Conservation (phyloP, 2,888 invertebrate genomes). For the Petrophora chlorosata region DNA sequence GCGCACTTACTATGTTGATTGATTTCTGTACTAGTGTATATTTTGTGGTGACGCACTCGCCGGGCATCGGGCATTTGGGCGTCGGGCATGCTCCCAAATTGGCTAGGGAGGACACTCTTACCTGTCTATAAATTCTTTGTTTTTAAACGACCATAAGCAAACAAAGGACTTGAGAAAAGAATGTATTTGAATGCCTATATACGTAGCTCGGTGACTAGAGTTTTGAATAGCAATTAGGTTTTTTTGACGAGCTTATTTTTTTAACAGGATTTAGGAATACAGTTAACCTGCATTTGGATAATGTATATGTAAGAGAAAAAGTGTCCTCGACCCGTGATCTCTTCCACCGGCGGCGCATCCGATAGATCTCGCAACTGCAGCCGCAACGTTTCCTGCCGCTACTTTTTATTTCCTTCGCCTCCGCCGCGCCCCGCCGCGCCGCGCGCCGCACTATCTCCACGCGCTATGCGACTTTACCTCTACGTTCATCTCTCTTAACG, state of each 20-base stretch:
- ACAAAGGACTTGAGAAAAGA: too few relatives aligned
- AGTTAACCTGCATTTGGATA: too few relatives aligned
- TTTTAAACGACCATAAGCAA: conserved; percentile 1
- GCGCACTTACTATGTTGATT: too few relatives aligned
- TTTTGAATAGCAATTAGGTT: too few relatives aligned
- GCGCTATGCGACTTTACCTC: too few relatives aligned
- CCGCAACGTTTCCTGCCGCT: conserved; percentile 3
- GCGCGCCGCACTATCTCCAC: too few relatives aligned
- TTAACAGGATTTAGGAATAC: neutral
- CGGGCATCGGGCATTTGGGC: neutral
- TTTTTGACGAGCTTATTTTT: neutral
- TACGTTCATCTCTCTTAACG: too few relatives aligned
- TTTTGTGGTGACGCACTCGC: neutral
- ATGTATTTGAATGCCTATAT: too few relatives aligned
- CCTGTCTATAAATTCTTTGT: conserved; percentile 10
- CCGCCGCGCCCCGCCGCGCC: too few relatives aligned
- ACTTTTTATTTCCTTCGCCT: neutral
- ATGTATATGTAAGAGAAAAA: too few relatives aligned
- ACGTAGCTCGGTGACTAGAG: too few relatives aligned
- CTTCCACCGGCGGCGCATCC: neutral
- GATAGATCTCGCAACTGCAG: conserved; percentile 3
- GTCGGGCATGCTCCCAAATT: conserved; percentile 20
- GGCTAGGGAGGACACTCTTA: conserved; percentile 14
- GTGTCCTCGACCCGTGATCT: neutral
- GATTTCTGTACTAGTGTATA: too few relatives aligned